Evolutionary conservation across 2,113 vertebrate species (phyloP).

Genomic region (Chelonoidis abingdonii): DNA sequence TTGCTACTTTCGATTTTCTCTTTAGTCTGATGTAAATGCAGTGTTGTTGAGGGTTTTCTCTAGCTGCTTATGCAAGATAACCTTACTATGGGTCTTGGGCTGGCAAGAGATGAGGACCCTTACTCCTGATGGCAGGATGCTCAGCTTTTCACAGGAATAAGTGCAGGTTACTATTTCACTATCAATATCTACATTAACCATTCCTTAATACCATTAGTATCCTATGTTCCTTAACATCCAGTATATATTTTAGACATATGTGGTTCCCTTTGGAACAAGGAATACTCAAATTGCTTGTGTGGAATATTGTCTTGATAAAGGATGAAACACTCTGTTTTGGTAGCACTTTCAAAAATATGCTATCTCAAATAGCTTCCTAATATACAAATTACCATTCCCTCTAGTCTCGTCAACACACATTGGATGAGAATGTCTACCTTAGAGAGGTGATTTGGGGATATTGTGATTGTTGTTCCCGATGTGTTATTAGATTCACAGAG

Average conservation of each 20-base stretch:
- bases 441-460: not conserved
- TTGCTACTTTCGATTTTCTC: accelerated
- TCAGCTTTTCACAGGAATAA: not conserved
- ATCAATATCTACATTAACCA: not conserved
- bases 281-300: accelerated
- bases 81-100: accelerated
- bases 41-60: not conserved
- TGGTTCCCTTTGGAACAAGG: not conserved
- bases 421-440: not conserved
- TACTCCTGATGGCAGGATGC: not conserved
- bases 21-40: not conserved
- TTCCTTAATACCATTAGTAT: not conserved
- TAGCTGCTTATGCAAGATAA: accelerated
- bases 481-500: not conserved
- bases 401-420: not conserved
- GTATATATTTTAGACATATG: not conserved
- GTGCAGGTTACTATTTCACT: accelerated
- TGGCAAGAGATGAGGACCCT: not conserved
- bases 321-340: not conserved
- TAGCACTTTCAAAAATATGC: not conserved
- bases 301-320: not conserved
- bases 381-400: not conserved
- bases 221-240: not conserved
- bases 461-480: not conserved
- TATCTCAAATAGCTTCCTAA: not conserved